These are phyloP conservation scores for Eclectus roratus DNA, from an alignment of 2,113 vertebrate species.

Conservation along the genomic window DNA sequence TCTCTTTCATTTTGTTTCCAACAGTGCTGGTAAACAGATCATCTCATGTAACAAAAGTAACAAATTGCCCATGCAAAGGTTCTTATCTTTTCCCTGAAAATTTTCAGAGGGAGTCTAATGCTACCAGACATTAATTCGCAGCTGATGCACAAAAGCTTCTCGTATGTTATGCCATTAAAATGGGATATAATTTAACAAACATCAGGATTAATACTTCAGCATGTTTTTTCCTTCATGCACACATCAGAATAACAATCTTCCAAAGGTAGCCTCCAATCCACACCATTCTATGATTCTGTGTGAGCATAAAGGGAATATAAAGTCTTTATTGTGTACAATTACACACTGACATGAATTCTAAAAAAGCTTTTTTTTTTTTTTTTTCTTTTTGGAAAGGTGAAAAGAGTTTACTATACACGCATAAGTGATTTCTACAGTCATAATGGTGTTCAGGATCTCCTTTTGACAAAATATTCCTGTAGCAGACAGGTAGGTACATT, in stretches of 20 bases:
- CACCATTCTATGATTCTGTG: background rate
- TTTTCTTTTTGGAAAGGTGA: background rate
- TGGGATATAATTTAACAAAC: background rate
- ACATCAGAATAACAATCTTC: background rate
- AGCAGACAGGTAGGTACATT: background rate
- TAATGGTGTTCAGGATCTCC: background rate
- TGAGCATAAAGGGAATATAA: background rate
- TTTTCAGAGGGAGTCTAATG: background rate
- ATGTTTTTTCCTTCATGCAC: background rate
- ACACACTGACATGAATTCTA: background rate
- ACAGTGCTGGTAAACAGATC: slow-evolving; percentile 35
- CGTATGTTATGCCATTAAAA: background rate
- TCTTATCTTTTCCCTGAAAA: background rate
- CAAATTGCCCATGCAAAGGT: background rate
- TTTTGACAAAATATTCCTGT: background rate
- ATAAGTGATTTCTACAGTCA: background rate
- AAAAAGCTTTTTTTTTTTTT: background rate
- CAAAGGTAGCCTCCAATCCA: background rate
- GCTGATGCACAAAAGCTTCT: background rate
- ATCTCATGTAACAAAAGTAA: slow-evolving; percentile 11
- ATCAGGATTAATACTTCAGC: background rate
- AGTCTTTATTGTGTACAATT: background rate
- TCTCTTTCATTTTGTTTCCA: slow-evolving; percentile 26
- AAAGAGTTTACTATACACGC: background rate
- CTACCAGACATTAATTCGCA: background rate